phyloP scores from a whole-genome alignment of 2,113 vertebrate genomes.

The Acrocephalus arundinaceus region DNA sequence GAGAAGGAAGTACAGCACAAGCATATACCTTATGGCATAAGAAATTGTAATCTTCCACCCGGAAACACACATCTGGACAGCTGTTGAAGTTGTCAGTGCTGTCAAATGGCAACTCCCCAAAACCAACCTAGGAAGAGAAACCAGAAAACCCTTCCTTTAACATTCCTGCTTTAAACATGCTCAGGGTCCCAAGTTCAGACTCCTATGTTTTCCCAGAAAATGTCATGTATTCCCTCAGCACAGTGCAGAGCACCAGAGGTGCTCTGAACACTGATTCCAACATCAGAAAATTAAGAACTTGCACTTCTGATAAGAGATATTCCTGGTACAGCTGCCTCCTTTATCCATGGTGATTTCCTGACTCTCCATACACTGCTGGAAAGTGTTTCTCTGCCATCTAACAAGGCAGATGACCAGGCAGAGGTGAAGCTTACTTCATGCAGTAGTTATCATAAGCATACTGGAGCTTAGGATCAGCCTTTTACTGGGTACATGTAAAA shows the following conservation, averaged over 20 bases:
- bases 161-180: fast-evolving
- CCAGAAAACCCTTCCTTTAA: background rate
- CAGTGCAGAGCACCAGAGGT: background rate
- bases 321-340: background rate
- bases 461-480: background rate
- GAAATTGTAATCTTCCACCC: constrained; percentile 84
- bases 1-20: background rate
- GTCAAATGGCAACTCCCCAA: constrained; percentile 92
- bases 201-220: background rate
- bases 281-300: background rate
- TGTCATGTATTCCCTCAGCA: background rate
- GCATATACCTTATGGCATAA: constrained; percentile 90
- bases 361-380: background rate
- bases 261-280: background rate
- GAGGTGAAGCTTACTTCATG: background rate
- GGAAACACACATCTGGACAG: constrained; percentile 92
- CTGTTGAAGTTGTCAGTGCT: constrained; percentile 85
- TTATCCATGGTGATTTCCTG: background rate
- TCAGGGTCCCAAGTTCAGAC: background rate
- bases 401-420: background rate
- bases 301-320: background rate
- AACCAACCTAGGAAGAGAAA: constrained; percentile 82
- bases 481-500: background rate
- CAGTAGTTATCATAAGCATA: background rate
- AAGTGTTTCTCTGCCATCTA: background rate